Percentiles rank a stretch among this genome's conserved stretches.
phyloP scores from a whole-genome alignment of 1,140 invertebrate genomes.

The Eriosoma lanigerum region DNA sequence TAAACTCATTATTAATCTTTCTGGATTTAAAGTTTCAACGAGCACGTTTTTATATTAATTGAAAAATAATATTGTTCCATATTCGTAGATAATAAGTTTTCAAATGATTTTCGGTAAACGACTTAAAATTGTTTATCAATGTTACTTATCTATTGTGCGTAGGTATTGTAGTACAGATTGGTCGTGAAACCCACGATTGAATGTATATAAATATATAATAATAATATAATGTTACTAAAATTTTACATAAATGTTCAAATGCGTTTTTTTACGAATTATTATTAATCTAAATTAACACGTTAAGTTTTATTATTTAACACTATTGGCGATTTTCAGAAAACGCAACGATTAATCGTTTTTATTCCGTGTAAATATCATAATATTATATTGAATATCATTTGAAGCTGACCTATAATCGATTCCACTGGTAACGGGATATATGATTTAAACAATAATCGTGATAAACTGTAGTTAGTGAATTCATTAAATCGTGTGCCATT shows the following conservation, averaged over 20 bases:
- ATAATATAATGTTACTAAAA: neutral
- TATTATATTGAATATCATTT: neutral
- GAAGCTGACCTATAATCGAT: neutral
- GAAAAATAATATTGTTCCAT: too few species aligned
- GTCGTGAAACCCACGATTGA: too few species aligned
- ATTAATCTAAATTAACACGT: constrained; percentile 14
- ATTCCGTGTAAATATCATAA: neutral
- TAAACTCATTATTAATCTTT: too few species aligned
- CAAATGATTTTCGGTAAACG: too few species aligned
- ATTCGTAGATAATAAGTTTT: too few species aligned
- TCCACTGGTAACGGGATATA: neutral
- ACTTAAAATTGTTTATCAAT: too few species aligned
- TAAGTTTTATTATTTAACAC: neutral
- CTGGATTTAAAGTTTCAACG: too few species aligned
- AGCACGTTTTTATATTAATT: too few species aligned
- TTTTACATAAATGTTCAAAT: neutral
- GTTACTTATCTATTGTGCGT: too few species aligned
- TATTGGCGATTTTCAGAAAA: neutral
- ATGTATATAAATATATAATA: too few species aligned
- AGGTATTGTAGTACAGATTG: too few species aligned
- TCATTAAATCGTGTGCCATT: neutral
- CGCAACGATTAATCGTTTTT: neutral
- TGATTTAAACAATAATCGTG: neutral
- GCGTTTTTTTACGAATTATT: constrained; percentile 14
- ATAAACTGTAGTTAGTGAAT: neutral